A percentile compares a stretch with the other conserved stretches of the same genome.
phyloP scores from a whole-genome alignment of 2,888 invertebrate genomes.

The Mesoligia furuncula region DNA sequence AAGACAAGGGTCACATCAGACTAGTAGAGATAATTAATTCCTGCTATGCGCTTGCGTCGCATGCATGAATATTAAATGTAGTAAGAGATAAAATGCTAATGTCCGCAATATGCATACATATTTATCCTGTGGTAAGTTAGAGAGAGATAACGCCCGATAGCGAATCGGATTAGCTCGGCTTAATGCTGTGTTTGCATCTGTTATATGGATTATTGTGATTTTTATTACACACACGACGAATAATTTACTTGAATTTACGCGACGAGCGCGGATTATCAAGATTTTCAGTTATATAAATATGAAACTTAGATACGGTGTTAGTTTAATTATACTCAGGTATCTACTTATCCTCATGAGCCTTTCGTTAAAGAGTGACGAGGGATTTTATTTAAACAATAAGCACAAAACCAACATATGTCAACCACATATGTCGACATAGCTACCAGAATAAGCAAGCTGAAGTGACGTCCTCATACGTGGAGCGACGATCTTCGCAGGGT shows the following conservation, averaged over 20 bases:
- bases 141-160: conserved; percentile 77
- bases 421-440: background rate
- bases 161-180: conserved; percentile 74
- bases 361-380: background rate
- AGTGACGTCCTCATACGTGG: background rate
- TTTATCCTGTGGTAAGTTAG: conserved; percentile 81
- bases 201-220: conserved; percentile 40
- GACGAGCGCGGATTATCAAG: background rate
- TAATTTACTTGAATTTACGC: conserved; percentile 29
- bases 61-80: conserved; percentile 88
- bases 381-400: too few relatives aligned
- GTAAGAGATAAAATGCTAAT: conserved; percentile 89
- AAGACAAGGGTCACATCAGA: conserved; percentile 14
- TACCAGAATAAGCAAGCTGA: background rate
- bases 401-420: background rate
- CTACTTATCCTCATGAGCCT: background rate
- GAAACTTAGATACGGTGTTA: background rate
- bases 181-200: conserved; percentile 67
- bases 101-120: conserved; percentile 81
- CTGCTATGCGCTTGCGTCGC: conserved; percentile 81
- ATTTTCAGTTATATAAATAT: background rate
- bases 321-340: background rate
- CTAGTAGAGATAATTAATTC: conserved; percentile 80
- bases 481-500: background rate
- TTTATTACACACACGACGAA: conserved; percentile 36